phyloP scores from a whole-genome alignment of 2,888 invertebrate species.

The Apantesis nais region DNA sequence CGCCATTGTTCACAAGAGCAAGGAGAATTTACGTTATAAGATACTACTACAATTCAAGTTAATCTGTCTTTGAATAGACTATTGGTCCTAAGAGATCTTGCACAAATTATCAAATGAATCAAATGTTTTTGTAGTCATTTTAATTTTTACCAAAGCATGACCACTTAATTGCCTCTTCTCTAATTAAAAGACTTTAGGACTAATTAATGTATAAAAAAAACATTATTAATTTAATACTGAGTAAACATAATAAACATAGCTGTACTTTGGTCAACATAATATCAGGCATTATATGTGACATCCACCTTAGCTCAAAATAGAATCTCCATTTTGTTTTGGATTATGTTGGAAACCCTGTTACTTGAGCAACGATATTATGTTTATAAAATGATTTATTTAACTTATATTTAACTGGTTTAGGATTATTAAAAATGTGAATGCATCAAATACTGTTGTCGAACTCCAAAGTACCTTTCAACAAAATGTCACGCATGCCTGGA shows the following conservation, averaged over 20 bases:
- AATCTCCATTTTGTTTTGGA: slow-evolving; percentile 8
- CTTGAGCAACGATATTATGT: slow-evolving; percentile 25
- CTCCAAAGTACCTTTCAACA: slow-evolving; percentile 9
- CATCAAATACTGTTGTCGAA: slow-evolving; percentile 20
- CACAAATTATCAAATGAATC: background rate
- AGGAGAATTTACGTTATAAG: slow-evolving; percentile 40
- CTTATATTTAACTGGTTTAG: slow-evolving; percentile 32
- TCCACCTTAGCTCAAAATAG: background rate
- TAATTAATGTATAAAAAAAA: background rate
- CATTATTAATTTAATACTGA: background rate
- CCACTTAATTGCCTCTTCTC: slow-evolving; percentile 5
- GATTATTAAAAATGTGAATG: slow-evolving; percentile 17
- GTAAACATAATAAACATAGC: background rate
- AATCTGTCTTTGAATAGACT: background rate
- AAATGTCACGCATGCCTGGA: background rate
- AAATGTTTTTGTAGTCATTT: background rate
- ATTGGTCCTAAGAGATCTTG: background rate
- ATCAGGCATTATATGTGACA: background rate
- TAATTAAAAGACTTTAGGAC: background rate
- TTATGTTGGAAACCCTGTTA: slow-evolving; percentile 17
- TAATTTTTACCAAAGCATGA: background rate
- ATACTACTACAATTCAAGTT: background rate
- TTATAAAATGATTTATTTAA: slow-evolving; percentile 27
- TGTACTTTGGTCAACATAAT: background rate
- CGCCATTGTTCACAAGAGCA: slow-evolving; percentile 45